Conservation (phyloP, 2,888 invertebrate genomes). For the Flexamia atlantica region DNA sequence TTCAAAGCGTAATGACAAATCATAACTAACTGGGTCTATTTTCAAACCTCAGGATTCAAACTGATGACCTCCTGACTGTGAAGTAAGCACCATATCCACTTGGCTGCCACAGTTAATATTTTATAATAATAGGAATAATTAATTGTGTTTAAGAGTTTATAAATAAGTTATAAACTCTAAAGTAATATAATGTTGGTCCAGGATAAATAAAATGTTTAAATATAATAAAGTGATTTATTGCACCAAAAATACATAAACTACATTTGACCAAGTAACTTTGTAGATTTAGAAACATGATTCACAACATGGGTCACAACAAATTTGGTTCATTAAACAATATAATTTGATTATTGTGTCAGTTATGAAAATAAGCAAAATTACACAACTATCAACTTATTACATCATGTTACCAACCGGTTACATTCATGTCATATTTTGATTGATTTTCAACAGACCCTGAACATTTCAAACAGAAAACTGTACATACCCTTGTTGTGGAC, state of each 20-base stretch:
- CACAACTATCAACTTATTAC: conserved; percentile 18
- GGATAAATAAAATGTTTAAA: not conserved
- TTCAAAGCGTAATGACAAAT: too few species aligned
- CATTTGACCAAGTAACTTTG: conserved; percentile 62
- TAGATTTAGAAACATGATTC: conserved; percentile 61
- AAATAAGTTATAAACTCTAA: too few species aligned
- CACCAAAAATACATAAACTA: conserved; percentile 65
- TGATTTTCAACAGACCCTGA: conserved; percentile 15
- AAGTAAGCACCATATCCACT: too few species aligned
- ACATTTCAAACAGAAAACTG: conserved; percentile 23
- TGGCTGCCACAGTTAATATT: too few species aligned
- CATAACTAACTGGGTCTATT: too few species aligned
- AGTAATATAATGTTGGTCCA: not conserved
- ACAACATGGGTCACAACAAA: conserved; percentile 55
- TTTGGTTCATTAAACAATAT: conserved; percentile 44
- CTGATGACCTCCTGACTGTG: too few species aligned
- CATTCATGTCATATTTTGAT: conserved; percentile 30
- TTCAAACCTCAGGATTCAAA: too few species aligned
- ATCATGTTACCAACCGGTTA: conserved; percentile 5
- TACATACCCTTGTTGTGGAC: conserved; percentile 37
- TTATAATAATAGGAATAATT: too few species aligned
- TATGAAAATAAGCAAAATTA: conserved; percentile 29
- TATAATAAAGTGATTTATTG: conserved; percentile 56
- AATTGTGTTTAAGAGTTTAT: too few species aligned
- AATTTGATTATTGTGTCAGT: conserved; percentile 21